Evolutionary conservation across 1,140 invertebrate species (phyloP).

Genomic region (Oryctes rhinoceros): DNA sequence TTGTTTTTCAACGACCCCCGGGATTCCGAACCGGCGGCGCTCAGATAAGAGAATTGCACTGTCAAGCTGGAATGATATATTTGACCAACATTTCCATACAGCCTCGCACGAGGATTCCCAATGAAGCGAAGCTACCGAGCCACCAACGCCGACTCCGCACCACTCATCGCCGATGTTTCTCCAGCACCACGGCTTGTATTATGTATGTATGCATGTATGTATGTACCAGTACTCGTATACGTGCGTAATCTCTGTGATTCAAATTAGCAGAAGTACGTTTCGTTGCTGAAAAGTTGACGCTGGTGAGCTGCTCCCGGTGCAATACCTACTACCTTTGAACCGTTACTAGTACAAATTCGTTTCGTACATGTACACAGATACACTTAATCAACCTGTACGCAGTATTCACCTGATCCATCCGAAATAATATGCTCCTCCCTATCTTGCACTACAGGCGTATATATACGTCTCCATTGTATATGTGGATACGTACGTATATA

Average conservation of each 20-base stretch:
- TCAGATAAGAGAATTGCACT: constrained; percentile 87
- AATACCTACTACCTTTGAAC: background rate
- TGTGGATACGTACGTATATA: background rate
- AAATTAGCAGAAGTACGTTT: constrained; percentile 34
- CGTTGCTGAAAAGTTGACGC: constrained; percentile 31
- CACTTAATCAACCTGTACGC: constrained; percentile 16
- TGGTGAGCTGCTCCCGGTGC: background rate
- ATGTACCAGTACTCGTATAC: constrained; percentile 19
- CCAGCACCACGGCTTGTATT: constrained; percentile 12
- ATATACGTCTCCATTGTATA: background rate
- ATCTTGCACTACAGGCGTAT: background rate
- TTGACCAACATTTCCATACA: constrained; percentile 86
- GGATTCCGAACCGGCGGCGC: constrained; percentile 63
- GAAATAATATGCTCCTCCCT: constrained; percentile 16
- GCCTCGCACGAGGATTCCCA: constrained; percentile 59
- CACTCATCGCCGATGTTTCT: constrained; percentile 28
- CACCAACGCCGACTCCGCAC: constrained; percentile 17
- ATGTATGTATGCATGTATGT: background rate
- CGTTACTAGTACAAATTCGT: background rate
- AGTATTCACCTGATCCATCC: constrained; percentile 17
- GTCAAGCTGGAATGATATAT: constrained; percentile 87
- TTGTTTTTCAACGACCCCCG: constrained; percentile 60
- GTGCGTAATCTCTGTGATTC: constrained; percentile 35
- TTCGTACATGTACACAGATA: background rate
- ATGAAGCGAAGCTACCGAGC: constrained; percentile 55